Evolutionary conservation across 2,797 vertebrate genomes (phyloP).

Genomic region (Mus caroli): DNA sequence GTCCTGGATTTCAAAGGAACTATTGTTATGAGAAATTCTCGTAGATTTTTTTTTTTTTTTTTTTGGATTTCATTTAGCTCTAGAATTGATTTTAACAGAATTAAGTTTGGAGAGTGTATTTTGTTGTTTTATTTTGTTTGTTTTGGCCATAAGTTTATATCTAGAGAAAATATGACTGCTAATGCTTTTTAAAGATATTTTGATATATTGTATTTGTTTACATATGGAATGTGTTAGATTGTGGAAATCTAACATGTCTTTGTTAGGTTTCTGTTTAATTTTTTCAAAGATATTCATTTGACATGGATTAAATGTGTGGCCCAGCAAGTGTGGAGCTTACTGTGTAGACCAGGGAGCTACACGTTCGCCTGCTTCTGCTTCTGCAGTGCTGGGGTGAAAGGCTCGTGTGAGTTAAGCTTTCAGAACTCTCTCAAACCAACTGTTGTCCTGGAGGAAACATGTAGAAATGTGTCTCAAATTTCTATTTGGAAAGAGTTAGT

Average conservation of each 20-base stretch:
- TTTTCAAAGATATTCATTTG: neutral
- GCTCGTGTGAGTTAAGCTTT: neutral
- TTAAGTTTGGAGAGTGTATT: neutral
- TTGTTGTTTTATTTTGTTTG: neutral
- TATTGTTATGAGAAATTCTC: conserved; percentile 9
- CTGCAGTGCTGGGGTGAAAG: neutral
- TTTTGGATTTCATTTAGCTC: conserved; percentile 30
- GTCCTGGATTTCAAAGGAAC: conserved; percentile 34
- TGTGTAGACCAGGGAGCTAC: too few relatives aligned
- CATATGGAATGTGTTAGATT: neutral
- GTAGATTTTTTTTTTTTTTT: conserved; percentile 57
- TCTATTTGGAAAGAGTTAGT: conserved; percentile 8
- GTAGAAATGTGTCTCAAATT: neutral
- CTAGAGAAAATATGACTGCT: conserved; percentile 18
- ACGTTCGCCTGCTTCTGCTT: neutral
- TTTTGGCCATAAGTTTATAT: neutral
- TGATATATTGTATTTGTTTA: neutral
- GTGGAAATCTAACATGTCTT: neutral
- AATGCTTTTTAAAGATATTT: neutral
- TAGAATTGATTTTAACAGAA: neutral
- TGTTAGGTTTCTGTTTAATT: neutral
- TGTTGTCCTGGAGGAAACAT: neutral
- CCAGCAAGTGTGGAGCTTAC: too few relatives aligned
- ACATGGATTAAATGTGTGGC: neutral
- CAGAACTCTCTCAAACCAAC: neutral